Conservation (phyloP, 2,797 vertebrate genomes). For the Cyprinella venusta region DNA sequence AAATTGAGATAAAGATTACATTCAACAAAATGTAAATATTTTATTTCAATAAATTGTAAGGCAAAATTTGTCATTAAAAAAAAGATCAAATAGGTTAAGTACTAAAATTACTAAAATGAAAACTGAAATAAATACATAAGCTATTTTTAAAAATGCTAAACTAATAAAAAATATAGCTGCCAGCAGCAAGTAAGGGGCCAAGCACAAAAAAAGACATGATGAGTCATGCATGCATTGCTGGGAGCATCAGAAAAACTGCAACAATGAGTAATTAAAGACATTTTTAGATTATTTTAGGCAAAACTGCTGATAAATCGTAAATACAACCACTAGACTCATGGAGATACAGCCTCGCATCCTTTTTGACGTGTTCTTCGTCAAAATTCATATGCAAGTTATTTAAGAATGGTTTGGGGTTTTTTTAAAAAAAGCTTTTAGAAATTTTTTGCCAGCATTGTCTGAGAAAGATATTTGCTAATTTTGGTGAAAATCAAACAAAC, state of each 20-base stretch:
- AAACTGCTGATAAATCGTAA: background rate
- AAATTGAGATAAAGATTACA: background rate
- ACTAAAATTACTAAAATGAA: background rate
- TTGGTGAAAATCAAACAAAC: too few species aligned
- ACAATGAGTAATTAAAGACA: background rate
- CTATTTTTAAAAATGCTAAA: background rate
- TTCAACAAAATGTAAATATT: background rate
- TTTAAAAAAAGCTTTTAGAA: too few species aligned
- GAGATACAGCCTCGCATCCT: too few species aligned
- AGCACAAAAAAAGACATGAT: background rate
- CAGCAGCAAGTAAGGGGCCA: too few species aligned
- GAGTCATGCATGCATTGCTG: background rate
- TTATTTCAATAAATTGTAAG: too few species aligned
- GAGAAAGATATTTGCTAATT: too few species aligned
- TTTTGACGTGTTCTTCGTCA: too few species aligned
- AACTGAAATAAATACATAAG: background rate
- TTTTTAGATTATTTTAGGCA: too few species aligned
- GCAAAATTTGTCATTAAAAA: too few species aligned
- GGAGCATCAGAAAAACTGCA: background rate
- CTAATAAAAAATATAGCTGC: background rate
- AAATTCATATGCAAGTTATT: too few species aligned
- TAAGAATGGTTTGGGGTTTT: too few species aligned
- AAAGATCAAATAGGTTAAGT: background rate
- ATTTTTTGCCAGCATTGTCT: too few species aligned
- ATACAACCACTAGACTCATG: background rate